Base-by-base conservation (phyloP, 2,113 vertebrate species). In the Pollimyrus isidori region DNA sequence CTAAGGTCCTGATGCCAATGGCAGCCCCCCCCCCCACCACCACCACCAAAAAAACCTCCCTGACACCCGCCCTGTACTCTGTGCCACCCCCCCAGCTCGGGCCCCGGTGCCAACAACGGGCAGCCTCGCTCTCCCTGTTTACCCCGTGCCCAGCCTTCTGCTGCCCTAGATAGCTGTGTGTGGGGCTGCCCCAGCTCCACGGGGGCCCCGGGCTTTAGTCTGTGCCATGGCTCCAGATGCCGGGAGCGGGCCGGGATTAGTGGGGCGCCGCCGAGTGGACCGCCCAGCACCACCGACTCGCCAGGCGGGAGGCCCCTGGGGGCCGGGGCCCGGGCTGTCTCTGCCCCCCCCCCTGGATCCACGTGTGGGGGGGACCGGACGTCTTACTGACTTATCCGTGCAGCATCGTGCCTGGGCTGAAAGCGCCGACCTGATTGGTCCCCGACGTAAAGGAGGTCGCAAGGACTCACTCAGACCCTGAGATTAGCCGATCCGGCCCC, bases 101-200 rank as follows among this genome's bases (percentile, higher is more conserved):
- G 19, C 42, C 88, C 35, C 11, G 13, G 83, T 90, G 89, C 89
- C 89, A 87, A 86, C 85, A 13, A 35, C 39, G 89, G 85, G 84
- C 89, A 52, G 46, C 26, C 62, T 73, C n/a, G 21, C 62, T 76
- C 58, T 87, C 85, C 85, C 80, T 69, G 21, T 58, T n/a, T 53
- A 86, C 58, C 89, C 62, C 21, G 13, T 76, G 62, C 89, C 89
- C 84, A 87, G 85, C 89, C 85, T 87, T 90, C 89, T 90, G 89
- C 89, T 90, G 89, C 85, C 89, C 89, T 69, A 90, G 89, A 90
- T 90, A 90, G 89, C 89, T 73, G 62, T 87, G 84, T 73, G 46
- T 50, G 84, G 21, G 65, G 35, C 26, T 39, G 85, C 62, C 58
- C 89, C 23, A 7, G 35, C 89, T 87, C 89, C 10, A 21, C 62